Percentiles rank a stretch among this genome's conserved stretches.
Evolutionary conservation across 2,888 invertebrate genomes (phyloP).

Genomic region (Actias luna): DNA sequence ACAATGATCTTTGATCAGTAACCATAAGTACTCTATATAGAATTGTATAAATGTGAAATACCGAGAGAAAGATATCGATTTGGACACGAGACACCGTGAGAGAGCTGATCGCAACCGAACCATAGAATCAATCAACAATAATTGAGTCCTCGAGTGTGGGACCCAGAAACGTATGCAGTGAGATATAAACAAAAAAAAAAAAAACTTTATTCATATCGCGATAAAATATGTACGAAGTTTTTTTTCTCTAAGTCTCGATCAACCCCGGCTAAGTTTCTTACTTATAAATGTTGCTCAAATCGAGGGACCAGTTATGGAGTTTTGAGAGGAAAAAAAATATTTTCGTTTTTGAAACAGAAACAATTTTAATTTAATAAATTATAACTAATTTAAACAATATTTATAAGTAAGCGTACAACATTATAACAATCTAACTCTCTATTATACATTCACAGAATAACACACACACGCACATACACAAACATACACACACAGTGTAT

Average conservation of each 20-base stretch:
- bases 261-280: constrained; percentile 3
- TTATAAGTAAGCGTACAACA: constrained; percentile 22
- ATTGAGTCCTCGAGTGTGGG: not conserved
- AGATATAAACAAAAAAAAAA: too few species aligned
- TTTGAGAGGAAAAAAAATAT: constrained; percentile 15
- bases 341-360: constrained; percentile 16
- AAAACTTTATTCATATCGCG: too few species aligned
- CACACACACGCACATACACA: constrained; percentile 17
- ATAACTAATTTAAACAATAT: constrained; percentile 21
- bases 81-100: not conserved
- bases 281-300: constrained; percentile 20
- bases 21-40: too few species aligned
- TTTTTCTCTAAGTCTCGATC: not conserved
- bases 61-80: not conserved
- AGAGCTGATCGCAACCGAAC: not conserved
- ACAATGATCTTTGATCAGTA: too few species aligned
- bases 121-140: not conserved
- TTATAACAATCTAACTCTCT: constrained; percentile 22
- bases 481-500: not conserved
- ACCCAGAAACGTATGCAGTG: not conserved
- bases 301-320: constrained; percentile 10
- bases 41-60: not conserved
- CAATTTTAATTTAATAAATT: constrained; percentile 19
- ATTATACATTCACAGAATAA: constrained; percentile 17
- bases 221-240: not conserved